A percentile compares a stretch with the other conserved stretches of the same genome.
These are phyloP conservation scores for Phocoena sinus DNA, from an alignment of 2,113 vertebrate species.

Conservation along the genomic window DNA sequence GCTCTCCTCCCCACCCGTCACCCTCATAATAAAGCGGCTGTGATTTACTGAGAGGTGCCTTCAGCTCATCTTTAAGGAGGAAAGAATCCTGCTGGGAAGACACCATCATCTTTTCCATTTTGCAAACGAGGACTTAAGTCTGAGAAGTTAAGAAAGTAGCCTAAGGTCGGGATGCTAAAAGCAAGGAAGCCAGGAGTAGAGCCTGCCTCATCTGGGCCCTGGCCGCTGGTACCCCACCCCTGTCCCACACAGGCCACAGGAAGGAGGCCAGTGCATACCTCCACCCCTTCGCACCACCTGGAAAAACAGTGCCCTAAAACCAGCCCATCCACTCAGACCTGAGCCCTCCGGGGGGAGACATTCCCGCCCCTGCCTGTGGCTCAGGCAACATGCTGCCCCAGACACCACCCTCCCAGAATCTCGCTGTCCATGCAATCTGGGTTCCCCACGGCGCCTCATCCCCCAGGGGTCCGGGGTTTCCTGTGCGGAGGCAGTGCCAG, in stretches of 20 bases:
- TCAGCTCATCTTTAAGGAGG: constrained; percentile 3
- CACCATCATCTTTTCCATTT: constrained; percentile 11
- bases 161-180: neutral
- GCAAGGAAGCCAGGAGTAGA: neutral
- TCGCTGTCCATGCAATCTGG: neutral
- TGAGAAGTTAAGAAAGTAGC: neutral
- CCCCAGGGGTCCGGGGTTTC: neutral
- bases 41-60: constrained; percentile 28
- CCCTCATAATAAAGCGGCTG: neutral
- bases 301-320: constrained; percentile 57
- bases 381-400: neutral
- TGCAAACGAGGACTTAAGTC: neutral
- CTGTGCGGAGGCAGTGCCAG: neutral
- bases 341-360: neutral
- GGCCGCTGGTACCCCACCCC: neutral
- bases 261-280: constrained; percentile 15
- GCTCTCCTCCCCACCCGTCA: neutral
- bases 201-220: neutral
- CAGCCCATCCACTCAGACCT: constrained; percentile 9
- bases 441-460: neutral
- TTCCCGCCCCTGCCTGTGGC: neutral
- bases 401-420: neutral
- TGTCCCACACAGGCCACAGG: neutral
- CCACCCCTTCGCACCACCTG: constrained; percentile 50
- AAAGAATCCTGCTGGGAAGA: constrained; percentile 42